phyloP scores from a whole-genome alignment of 2,113 vertebrate species.

The Pitta sordida region DNA sequence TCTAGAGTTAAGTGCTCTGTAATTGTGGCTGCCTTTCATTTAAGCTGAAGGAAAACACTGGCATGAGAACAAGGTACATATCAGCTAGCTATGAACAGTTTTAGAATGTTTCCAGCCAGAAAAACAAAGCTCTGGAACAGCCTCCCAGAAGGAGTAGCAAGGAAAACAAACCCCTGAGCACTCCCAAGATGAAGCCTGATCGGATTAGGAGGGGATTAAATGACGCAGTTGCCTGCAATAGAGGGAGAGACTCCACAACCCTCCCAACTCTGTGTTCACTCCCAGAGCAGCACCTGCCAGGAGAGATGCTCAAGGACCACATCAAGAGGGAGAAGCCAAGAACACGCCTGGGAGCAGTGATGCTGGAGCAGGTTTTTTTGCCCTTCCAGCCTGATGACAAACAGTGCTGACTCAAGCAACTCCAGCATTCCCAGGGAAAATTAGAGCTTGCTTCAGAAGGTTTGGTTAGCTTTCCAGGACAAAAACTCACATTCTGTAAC shows the following conservation, averaged over 20 bases:
- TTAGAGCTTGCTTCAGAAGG: not conserved
- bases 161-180: constrained; percentile 35
- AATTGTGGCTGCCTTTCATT: constrained; percentile 31
- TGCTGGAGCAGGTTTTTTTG: not conserved
- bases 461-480: not conserved
- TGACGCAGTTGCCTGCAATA: constrained; percentile 27
- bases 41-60: constrained; percentile 46
- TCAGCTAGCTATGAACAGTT: not conserved
- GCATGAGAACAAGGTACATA: constrained; percentile 55
- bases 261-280: not conserved
- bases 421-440: not conserved
- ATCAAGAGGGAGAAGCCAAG: not conserved
- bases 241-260: not conserved
- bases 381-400: not conserved
- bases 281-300: not conserved
- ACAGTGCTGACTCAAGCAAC: not conserved
- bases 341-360: not conserved
- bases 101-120: constrained; percentile 27
- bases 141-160: constrained; percentile 46
- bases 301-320: constrained; percentile 10
- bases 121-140: constrained; percentile 52
- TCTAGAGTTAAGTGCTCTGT: constrained; percentile 16
- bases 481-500: not conserved
- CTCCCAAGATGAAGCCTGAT: constrained; percentile 25
- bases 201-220: constrained; percentile 29